Conservation (phyloP, 2,888 invertebrate genomes). For the Megalurothrips usitatus region DNA sequence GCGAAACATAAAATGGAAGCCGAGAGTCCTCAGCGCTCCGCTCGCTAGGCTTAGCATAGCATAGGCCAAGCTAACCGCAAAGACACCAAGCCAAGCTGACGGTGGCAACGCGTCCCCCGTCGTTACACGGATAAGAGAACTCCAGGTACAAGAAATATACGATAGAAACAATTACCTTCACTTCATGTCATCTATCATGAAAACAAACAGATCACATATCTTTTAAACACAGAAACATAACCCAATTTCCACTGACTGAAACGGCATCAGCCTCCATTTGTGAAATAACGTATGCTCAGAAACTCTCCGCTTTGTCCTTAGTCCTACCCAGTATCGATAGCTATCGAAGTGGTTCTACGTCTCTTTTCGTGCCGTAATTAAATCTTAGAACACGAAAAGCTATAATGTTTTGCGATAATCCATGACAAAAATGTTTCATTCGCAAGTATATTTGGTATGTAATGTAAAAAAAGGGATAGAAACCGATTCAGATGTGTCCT, state of each 20-base stretch:
- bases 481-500: background rate
- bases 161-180: background rate
- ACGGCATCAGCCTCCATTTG: conserved; percentile 25
- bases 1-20: conserved; percentile 24
- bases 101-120: background rate
- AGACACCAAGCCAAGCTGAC: conserved; percentile 21
- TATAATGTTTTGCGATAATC: too few relatives aligned
- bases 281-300: conserved; percentile 17
- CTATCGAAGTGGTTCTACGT: background rate
- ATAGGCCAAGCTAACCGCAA: conserved; percentile 11
- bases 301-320: conserved; percentile 14
- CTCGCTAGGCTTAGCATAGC: conserved; percentile 19
- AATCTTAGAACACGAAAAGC: too few relatives aligned
- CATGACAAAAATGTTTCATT: too few relatives aligned
- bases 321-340: background rate
- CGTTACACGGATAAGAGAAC: background rate
- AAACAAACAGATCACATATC: background rate
- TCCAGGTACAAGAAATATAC: background rate
- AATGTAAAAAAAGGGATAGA: too few relatives aligned
- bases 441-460: too few relatives aligned
- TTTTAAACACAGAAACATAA: conserved; percentile 23
- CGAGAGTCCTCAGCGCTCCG: background rate
- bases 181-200: background rate
- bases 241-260: conserved; percentile 23
- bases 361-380: background rate